A percentile compares a stretch with the other conserved stretches of the same genome.
phyloP scores from a whole-genome alignment of 2,797 vertebrate genomes.

The Tokudaia muenninki region DNA sequence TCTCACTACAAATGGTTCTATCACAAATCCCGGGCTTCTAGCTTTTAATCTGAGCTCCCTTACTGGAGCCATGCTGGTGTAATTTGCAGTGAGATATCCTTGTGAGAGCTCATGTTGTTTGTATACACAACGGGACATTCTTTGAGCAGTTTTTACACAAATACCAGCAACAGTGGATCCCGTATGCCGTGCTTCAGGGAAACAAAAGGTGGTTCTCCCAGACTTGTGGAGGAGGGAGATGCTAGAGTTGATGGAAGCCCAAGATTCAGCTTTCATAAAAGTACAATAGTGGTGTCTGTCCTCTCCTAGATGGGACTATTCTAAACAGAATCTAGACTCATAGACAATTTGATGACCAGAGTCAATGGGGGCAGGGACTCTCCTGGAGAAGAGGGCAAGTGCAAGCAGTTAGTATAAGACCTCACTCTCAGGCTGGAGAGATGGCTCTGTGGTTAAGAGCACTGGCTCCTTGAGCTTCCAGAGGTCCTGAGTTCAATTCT shows the following conservation, averaged over 20 bases:
- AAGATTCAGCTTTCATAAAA: background rate
- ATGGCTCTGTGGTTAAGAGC: no score
- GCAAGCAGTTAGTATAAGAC: background rate
- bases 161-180: background rate
- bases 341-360: background rate
- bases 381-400: background rate
- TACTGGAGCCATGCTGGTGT: no score
- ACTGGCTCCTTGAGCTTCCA: no score
- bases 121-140: background rate
- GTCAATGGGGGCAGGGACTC: rapidly evolving
- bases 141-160: conserved; percentile 3
- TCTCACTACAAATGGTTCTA: background rate
- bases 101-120: background rate
- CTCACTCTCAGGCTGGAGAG: background rate
- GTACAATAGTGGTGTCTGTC: background rate
- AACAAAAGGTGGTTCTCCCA: background rate
- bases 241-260: background rate
- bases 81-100: conserved; percentile 19
- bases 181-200: no score
- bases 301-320: background rate
- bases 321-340: background rate
- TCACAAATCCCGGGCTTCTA: conserved; percentile 20
- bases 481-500: no score
- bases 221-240: background rate
- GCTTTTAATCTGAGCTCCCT: conserved; percentile 21